phyloP scores from a whole-genome alignment of 2,888 invertebrate species.

The Nephrotoma guestfalica region DNA sequence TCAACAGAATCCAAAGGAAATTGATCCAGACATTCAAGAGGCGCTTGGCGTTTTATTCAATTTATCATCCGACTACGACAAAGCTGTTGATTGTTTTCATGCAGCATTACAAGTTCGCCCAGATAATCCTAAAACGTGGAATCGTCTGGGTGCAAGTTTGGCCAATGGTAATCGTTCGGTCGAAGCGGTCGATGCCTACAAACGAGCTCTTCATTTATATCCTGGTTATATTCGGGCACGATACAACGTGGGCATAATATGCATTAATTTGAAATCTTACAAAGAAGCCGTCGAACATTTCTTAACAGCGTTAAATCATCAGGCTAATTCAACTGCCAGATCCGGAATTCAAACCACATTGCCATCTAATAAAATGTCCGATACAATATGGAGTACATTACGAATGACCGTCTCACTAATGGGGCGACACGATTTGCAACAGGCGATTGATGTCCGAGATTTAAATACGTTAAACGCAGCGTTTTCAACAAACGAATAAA shows the following conservation, averaged over 20 bases:
- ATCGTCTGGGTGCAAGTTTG: slow-evolving; percentile 89
- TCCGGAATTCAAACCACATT: slow-evolving; percentile 40
- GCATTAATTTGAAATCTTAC: slow-evolving; percentile 88
- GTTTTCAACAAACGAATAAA: slow-evolving; percentile 18
- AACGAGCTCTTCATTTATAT: slow-evolving; percentile 73
- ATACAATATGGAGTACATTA: slow-evolving; percentile 88
- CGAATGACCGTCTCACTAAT: slow-evolving; percentile 76
- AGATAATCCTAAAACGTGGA: slow-evolving; percentile 85
- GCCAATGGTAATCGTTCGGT: slow-evolving; percentile 92
- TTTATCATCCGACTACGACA: slow-evolving; percentile 83
- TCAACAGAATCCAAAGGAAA: slow-evolving; percentile 51
- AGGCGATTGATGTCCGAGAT: slow-evolving; percentile 44
- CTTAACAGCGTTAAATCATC: slow-evolving; percentile 81
- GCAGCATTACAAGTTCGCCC: slow-evolving; percentile 68
- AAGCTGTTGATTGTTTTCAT: slow-evolving; percentile 92
- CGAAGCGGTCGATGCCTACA: slow-evolving; percentile 93
- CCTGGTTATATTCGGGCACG: slow-evolving; percentile 95
- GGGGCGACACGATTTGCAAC: slow-evolving; percentile 49
- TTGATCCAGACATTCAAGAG: slow-evolving; percentile 86
- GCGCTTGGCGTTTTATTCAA: slow-evolving; percentile 93
- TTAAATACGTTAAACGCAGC: slow-evolving; percentile 43
- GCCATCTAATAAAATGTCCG: slow-evolving; percentile 54
- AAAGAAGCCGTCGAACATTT: slow-evolving; percentile 95
- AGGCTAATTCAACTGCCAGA: slow-evolving; percentile 44
- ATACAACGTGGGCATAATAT: slow-evolving; percentile 95